A percentile compares a stretch with the other conserved stretches of the same genome.
Conservation (phyloP, 2,113 vertebrate genomes). For the Aegotheles bennettii region DNA sequence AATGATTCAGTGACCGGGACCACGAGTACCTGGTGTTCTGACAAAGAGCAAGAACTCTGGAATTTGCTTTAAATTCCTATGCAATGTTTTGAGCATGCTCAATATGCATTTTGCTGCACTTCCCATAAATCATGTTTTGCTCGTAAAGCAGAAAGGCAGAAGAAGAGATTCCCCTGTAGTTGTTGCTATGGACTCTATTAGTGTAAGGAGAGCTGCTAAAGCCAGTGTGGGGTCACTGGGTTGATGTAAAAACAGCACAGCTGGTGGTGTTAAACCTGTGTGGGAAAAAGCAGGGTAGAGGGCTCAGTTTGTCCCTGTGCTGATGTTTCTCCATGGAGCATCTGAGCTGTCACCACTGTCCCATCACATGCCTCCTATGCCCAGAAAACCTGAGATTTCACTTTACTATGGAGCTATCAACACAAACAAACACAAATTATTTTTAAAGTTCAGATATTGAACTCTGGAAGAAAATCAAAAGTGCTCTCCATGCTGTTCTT, state of each 20-base stretch:
- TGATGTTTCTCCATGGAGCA: background rate
- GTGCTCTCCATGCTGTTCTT: constrained; percentile 26
- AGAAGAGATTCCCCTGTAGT: background rate
- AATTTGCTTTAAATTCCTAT: background rate
- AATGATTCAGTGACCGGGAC: background rate
- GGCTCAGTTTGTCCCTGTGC: background rate
- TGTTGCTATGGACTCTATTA: background rate
- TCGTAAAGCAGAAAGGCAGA: background rate
- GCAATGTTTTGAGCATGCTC: background rate
- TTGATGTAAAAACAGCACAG: background rate
- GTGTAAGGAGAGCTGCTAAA: background rate
- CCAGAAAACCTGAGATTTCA: background rate
- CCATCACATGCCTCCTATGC: background rate
- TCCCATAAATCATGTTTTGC: background rate
- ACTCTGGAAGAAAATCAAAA: background rate
- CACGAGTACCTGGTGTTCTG: background rate
- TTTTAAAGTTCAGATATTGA: constrained; percentile 26
- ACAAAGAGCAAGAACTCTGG: background rate
- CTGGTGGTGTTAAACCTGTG: fast-evolving
- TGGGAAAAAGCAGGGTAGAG: background rate
- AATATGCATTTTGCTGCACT: background rate
- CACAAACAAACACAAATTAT: constrained; percentile 17
- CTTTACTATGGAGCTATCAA: background rate
- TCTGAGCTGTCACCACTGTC: background rate
- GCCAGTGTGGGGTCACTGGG: too few species aligned